Conservation (phyloP, 2,888 invertebrate genomes). For the Julus scanicus region DNA sequence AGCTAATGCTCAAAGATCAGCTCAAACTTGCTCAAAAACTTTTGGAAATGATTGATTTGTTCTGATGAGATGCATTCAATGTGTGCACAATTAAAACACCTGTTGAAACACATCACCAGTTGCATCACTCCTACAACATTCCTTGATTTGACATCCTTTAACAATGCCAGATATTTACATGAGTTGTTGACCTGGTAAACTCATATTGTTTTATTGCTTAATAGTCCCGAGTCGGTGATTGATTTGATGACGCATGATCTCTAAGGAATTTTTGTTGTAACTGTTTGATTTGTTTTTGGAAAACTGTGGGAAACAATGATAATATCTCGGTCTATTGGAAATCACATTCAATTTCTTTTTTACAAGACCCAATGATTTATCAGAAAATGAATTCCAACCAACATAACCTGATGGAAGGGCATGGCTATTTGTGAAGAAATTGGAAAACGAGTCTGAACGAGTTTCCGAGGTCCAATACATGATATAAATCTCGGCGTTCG, state of each 20-base stretch:
- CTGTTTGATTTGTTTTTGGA: background rate
- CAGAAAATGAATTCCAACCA: background rate
- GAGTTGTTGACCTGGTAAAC: background rate
- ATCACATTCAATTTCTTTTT: background rate
- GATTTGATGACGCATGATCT: background rate
- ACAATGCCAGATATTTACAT: background rate
- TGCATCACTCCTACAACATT: background rate
- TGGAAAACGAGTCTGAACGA: background rate
- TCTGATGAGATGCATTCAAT: background rate
- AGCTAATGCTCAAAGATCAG: too few species aligned
- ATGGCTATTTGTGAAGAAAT: background rate
- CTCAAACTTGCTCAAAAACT: background rate
- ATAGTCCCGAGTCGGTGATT: background rate
- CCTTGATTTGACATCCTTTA: background rate
- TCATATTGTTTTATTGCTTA: background rate
- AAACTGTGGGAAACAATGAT: background rate
- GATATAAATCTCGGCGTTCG: background rate
- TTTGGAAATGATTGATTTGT: background rate
- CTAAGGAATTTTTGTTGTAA: background rate
- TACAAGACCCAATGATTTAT: background rate
- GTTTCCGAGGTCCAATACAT: background rate
- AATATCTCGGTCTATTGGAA: background rate
- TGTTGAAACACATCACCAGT: too few species aligned
- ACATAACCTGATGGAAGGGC: background rate
- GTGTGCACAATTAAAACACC: too few species aligned